phyloP scores from a whole-genome alignment of 2,888 invertebrate species.

The Lacanobia oleracea region DNA sequence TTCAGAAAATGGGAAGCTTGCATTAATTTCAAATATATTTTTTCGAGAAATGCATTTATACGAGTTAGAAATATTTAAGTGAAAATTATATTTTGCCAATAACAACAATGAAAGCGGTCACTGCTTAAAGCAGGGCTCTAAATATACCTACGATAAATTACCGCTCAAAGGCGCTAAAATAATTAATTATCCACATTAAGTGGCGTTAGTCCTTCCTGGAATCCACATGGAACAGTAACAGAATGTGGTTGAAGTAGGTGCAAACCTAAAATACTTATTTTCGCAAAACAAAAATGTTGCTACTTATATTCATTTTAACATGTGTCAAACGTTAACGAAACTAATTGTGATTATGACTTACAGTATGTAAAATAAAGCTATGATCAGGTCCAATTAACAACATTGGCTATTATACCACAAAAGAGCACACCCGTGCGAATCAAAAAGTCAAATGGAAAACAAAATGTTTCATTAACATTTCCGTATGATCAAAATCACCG shows the following conservation, averaged over 20 bases:
- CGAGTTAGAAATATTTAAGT: neutral
- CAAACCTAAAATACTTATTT: too few species aligned
- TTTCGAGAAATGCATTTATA: neutral
- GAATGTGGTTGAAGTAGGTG: too few species aligned
- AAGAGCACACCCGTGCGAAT: too few species aligned
- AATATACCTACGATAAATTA: neutral
- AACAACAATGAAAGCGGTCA: too few species aligned
- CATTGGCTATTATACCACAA: too few species aligned
- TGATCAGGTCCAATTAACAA: neutral
- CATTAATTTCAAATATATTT: neutral
- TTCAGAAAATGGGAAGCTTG: too few species aligned
- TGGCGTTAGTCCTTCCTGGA: too few species aligned
- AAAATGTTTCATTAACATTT: neutral
- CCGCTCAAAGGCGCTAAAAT: neutral
- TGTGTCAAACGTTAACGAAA: neutral
- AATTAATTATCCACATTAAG: neutral
- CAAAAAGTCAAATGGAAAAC: conserved; percentile 4
- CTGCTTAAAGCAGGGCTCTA: neutral
- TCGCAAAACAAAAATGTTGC: too few species aligned
- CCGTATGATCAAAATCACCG: conserved; percentile 15
- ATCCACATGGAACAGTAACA: too few species aligned
- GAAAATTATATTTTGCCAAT: neutral
- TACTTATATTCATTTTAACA: neutral
- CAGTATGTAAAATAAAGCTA: too few species aligned
- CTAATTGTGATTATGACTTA: too few species aligned